A percentile compares a stretch with the other conserved stretches of the same genome.
phyloP scores from a whole-genome alignment of 2,797 vertebrate genomes.

The Pipistrellus nathusii region DNA sequence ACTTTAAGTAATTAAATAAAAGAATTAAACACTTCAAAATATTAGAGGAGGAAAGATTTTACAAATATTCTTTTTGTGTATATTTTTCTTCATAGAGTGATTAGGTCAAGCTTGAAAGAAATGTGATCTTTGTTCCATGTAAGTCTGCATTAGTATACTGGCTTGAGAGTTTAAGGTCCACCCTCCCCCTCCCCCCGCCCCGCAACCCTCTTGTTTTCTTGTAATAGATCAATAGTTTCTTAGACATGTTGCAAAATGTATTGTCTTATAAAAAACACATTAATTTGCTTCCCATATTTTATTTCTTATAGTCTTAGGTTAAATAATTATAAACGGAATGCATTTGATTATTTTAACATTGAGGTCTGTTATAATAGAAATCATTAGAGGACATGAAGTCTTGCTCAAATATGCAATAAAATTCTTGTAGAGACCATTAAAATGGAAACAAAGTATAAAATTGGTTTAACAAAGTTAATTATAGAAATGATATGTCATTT shows the following conservation, averaged over 20 bases:
- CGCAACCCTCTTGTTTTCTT: slow-evolving; percentile 13
- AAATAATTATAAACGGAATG: slow-evolving; percentile 8
- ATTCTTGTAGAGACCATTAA: slow-evolving; percentile 50
- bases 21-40: background rate
- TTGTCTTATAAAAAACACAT: slow-evolving; percentile 38
- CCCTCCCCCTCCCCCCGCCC: background rate
- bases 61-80: background rate
- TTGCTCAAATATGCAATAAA: slow-evolving; percentile 34
- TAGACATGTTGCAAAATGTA: slow-evolving; percentile 16
- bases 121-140: background rate
- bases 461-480: slow-evolving; percentile 12
- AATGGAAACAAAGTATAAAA: slow-evolving; percentile 40
- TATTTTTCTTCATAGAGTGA: background rate
- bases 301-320: slow-evolving; percentile 44
- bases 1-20: background rate
- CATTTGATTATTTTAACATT: slow-evolving; percentile 28
- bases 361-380: background rate
- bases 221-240: slow-evolving; percentile 53
- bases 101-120: slow-evolving; percentile 14
- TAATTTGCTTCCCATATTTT: slow-evolving; percentile 1
- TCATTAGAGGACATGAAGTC: background rate
- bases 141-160: slow-evolving; percentile 38
- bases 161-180: background rate
- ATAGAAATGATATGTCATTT: slow-evolving; percentile 9
- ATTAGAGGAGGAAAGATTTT: background rate